phyloP scores from a whole-genome alignment of 2,888 invertebrate species.

The Drosophila dives region DNA sequence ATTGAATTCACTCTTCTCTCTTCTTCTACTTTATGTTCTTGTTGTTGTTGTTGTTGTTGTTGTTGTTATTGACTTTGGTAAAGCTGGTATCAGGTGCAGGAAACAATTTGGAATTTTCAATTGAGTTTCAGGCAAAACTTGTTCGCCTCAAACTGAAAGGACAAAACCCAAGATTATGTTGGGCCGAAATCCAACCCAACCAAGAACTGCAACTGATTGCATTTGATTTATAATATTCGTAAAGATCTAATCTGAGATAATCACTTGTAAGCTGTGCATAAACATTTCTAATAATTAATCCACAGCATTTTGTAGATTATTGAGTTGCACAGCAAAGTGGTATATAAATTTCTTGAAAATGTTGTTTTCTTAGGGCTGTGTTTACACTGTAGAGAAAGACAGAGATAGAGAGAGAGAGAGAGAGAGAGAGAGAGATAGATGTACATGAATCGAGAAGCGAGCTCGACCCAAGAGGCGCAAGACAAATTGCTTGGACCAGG shows the following conservation, averaged over 20 bases:
- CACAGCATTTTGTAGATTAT: slow-evolving; percentile 23
- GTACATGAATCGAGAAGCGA: neutral
- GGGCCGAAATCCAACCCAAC: neutral
- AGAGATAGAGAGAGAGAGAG: neutral
- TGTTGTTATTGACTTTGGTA: neutral
- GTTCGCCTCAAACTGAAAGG: slow-evolving; percentile 12
- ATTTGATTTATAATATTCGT: slow-evolving; percentile 8
- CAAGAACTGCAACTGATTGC: slow-evolving; percentile 27
- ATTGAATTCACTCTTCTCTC: slow-evolving; percentile 11
- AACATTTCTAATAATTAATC: slow-evolving; percentile 13
- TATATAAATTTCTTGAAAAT: slow-evolving; percentile 42
- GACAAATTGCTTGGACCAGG: slow-evolving; percentile 65
- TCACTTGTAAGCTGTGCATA: neutral
- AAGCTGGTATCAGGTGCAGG: slow-evolving; percentile 35
- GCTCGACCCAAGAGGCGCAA: slow-evolving; percentile 17
- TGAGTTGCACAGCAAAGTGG: slow-evolving; percentile 41
- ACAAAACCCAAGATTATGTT: slow-evolving; percentile 1
- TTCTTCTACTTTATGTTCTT: neutral
- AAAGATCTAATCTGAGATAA: neutral
- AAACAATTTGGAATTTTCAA: slow-evolving; percentile 22
- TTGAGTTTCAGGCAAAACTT: slow-evolving; percentile 20
- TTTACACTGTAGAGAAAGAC: neutral
- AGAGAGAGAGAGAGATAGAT: neutral
- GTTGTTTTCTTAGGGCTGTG: neutral
- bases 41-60: neutral